Percentiles rank a stretch among this genome's conserved stretches.
Evolutionary conservation across 2,888 invertebrate genomes (phyloP).

Genomic region (Drepana falcataria): DNA sequence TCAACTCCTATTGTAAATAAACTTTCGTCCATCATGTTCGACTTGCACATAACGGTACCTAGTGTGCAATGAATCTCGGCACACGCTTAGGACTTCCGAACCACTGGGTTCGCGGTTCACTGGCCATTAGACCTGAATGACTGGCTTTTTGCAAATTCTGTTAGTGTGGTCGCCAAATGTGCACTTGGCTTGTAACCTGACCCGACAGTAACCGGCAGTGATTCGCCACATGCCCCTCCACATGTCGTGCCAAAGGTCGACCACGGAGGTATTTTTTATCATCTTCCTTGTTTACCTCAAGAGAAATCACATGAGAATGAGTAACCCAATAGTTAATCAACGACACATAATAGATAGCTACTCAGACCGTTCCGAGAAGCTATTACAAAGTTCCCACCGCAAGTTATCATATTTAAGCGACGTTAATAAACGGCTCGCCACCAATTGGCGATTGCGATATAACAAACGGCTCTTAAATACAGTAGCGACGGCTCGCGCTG

Average conservation of each 20-base stretch:
- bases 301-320: constrained; percentile 21
- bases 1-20: too few species aligned
- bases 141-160: constrained; percentile 57
- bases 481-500: constrained; percentile 47
- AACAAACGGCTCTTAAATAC: constrained; percentile 58
- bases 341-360: constrained; percentile 8
- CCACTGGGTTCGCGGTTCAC: constrained; percentile 40
- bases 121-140: constrained; percentile 48
- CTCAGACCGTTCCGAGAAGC: constrained; percentile 20
- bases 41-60: not conserved
- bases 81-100: constrained; percentile 30
- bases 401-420: constrained; percentile 5
- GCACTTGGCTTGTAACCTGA: constrained; percentile 55
- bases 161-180: constrained; percentile 68
- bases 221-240: constrained; percentile 63
- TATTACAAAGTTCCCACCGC: constrained; percentile 3
- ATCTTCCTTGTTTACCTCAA: constrained; percentile 45
- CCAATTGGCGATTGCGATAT: constrained; percentile 53
- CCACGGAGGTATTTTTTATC: constrained; percentile 63
- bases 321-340: constrained; percentile 1
- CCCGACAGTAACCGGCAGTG: constrained; percentile 50
- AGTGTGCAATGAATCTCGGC: constrained; percentile 22
- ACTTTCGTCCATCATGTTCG: too few species aligned
- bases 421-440: constrained; percentile 39
- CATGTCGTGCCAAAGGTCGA: constrained; percentile 66